Base-by-base conservation (phyloP, 53 echinoderm and acorn worm species). In the Actinopyga echinites region DNA sequence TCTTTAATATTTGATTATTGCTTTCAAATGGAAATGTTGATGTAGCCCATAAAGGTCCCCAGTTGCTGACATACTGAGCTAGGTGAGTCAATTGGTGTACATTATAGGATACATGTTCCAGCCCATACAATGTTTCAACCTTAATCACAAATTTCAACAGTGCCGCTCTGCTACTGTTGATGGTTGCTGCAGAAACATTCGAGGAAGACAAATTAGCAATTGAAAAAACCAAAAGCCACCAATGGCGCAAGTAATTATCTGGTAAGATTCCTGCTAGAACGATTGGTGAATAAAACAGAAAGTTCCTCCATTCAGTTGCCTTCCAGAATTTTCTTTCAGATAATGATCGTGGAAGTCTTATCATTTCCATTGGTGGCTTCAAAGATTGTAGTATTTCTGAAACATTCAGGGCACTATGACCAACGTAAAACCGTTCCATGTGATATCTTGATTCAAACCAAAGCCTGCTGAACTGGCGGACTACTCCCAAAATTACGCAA, bases 1-100 rank as follows among this genome's bases (percentile, higher is more conserved):
- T 85, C 13, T 24, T 44, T 33, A 89, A 31, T 1, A 26, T 15
- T 15, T 85, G 69, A 68, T 89, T 89, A 43, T 57, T 66, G 3
- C 66, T 44, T 85, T 89, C 89, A 80, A 89, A 85, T 8, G 79
- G 35, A 79, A 89, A 89, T 22, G 84, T 66, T 56, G 89, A 89
- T 20, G 69, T 56, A n/a, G n/a, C n/a, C n/a, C n/a, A n/a, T n/a
- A n/a, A n/a, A n/a, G n/a, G n/a, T n/a, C n/a, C n/a, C n/a, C n/a
- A 89, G 26, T 89, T 69, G 68, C 59, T 64, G 6, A 89, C 89
- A 57, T 55, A 74, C 58, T 84, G 69, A 15, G 85, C 85, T 20
- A 85, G n/a, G 49, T 89, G 85, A 8, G 71, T 66, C 15, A 89
- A 69, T 4, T 78, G 69, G 17, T 89, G 89, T 0, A 79, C 69